Base-by-base conservation (phyloP, 2,888 invertebrate species). In the Encarsia formosa region DNA sequence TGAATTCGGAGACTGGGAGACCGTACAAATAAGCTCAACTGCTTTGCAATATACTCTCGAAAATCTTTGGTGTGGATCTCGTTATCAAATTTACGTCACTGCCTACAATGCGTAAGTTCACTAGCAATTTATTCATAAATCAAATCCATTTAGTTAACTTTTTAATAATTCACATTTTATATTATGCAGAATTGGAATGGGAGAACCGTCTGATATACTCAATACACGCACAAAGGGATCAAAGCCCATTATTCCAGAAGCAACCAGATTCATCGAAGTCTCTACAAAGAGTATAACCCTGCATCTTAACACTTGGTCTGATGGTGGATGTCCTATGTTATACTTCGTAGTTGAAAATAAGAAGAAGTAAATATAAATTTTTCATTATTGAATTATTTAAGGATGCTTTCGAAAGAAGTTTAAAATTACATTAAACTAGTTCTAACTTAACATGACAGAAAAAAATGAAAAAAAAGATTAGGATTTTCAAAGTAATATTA, bases 331-430 rank as follows among this genome's bases (percentile, higher is more conserved):
- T 71, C 91, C 93, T 16, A 94, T 97, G 89, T 82, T 88, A 59
- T 91, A 93, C 73, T 96, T 94, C 73, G 93, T 95, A 58, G 91
- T 96, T 43, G 93, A 94, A 76, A 91, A 94, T 71, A 92, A 91
- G 77, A 90, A 90, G 75, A 91, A 89, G 92, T 92, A 78, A 76
- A 75, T 68, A 56, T 34, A 20, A 52, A 6, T 16, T 44, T 39
- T 46, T 38, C 6, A 6, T 15, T 18, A 3, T n/a, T n/a, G n/a
- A n/a, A n/a, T n/a, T 4, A 15, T 18, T 15, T 5, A 18, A 3
- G 18, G 3, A 19, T 15, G 37, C 16, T 37, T 37, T 3, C 11
- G 18, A 1, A 8, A 1, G 16, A 37, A 5, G 19, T 18, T 37
- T 11, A 37, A 9, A 15, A 37, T 2, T n/a, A n/a, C n/a, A 37